Conservation (phyloP, 2,888 invertebrate genomes). For the Agapetus fuscipes region DNA sequence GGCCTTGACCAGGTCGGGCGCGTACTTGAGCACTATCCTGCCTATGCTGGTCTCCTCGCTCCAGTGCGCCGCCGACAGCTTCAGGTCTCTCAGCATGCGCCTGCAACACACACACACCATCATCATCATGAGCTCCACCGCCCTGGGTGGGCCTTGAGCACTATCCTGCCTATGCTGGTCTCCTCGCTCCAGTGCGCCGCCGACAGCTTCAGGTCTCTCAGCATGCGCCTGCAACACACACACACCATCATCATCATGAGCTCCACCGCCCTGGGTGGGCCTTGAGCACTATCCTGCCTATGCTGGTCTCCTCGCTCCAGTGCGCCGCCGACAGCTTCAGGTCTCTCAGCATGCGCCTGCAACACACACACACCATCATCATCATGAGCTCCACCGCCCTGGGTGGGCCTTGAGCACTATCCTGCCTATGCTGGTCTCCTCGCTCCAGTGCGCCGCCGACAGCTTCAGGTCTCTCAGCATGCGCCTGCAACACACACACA, state of each 20-base stretch:
- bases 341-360: slow-evolving; percentile 54
- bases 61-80: slow-evolving; percentile 67
- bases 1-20: slow-evolving; percentile 80
- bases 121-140: too few relatives aligned
- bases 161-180: slow-evolving; percentile 75
- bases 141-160: slow-evolving; percentile 76
- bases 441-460: slow-evolving; percentile 73
- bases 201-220: slow-evolving; percentile 54
- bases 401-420: slow-evolving; percentile 75
- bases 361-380: slow-evolving; percentile 10
- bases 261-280: slow-evolving; percentile 73
- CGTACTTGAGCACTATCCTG: slow-evolving; percentile 78
- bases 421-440: slow-evolving; percentile 79
- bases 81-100: slow-evolving; percentile 56
- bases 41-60: slow-evolving; percentile 82
- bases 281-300: slow-evolving; percentile 81
- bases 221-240: slow-evolving; percentile 40
- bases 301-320: slow-evolving; percentile 82
- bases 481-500: slow-evolving; percentile 27
- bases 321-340: slow-evolving; percentile 55
- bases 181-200: slow-evolving; percentile 83
- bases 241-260: neutral
- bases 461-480: slow-evolving; percentile 58
- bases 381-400: too few relatives aligned
- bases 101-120: slow-evolving; percentile 25